Percentiles rank a stretch among this genome's conserved stretches.
Conservation (phyloP, 2,797 vertebrate genomes). For the Xyrichtys novacula region DNA sequence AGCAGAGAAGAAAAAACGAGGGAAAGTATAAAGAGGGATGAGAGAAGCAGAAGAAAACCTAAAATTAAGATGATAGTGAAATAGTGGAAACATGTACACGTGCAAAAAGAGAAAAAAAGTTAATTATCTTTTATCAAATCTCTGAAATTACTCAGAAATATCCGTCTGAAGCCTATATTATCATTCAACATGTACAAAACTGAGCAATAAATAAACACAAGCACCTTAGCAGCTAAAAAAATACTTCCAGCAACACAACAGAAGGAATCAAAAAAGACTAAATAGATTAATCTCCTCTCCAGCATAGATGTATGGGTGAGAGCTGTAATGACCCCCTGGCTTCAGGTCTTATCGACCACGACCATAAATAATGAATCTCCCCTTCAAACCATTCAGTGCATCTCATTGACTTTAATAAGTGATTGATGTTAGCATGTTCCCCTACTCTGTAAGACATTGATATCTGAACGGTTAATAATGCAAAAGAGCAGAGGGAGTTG, state of each 20-base stretch:
- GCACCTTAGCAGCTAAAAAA: neutral
- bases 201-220: too few relatives aligned
- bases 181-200: too few relatives aligned
- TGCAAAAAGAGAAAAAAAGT: too few relatives aligned
- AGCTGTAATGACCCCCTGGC: conserved; percentile 14
- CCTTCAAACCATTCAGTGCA: conserved; percentile 7
- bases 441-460: neutral
- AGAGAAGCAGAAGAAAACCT: neutral
- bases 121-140: too few relatives aligned
- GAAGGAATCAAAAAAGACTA: too few relatives aligned
- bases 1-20: neutral
- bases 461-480: neutral
- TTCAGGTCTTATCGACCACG: conserved; percentile 5
- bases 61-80: too few relatives aligned
- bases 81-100: too few relatives aligned
- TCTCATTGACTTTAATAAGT: neutral
- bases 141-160: too few relatives aligned
- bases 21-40: neutral
- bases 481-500: neutral
- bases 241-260: too few relatives aligned
- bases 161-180: too few relatives aligned
- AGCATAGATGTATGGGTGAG: neutral
- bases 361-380: conserved; percentile 34
- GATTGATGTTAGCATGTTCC: neutral
- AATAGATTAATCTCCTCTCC: neutral